Evolutionary conservation across 2,797 vertebrate genomes (phyloP), one percentile per base, ranked within the genome.

Genomic region (Anguilla megastoma): DNA sequence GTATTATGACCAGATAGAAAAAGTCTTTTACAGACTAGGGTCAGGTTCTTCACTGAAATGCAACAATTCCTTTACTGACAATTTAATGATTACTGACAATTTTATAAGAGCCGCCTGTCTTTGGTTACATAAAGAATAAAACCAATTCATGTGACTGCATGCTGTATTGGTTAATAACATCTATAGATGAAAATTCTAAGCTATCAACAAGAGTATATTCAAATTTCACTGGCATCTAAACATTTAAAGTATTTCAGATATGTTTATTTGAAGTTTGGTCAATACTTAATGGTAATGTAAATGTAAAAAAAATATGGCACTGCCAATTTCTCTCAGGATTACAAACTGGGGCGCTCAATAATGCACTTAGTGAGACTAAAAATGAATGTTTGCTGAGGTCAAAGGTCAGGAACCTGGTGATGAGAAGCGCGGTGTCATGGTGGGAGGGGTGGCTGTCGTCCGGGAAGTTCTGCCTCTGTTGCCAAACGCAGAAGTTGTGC

Each of bases 401-500:
- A 66, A 27, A 86, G 76, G 10, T 82, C 69, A 76, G 0, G 27
- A 86, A 99, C 98, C 98, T 97, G 89, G 98, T 99, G 90, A 99
- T 98, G 89, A 99, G 98, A 91, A 99, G 96, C 7, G 98, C 98
- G 0, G 98, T 99, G 91, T 99, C 98, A 0, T 99, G 97, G 92
- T 99, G 98, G 85, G 95, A 96, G 36, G 98, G 97, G 90, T 99
- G 96, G 88, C 95, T 92, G 95, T 99, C 98, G 10, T 99, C 98
- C 89, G 95, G 93, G 88, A 96, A 89, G 60, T 99, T 99, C 90
- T 99, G 98, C 48, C 92, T 93, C 92, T 98, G 98, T 90, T 99
- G 98, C 98, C 98, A 99, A 89, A 97, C 94, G 82, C 98, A 99
- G 94, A 99, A 99, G 94, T 98, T 99, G 92, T 96, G 98, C 76